Percentiles rank a stretch among this genome's conserved stretches.
Conservation (phyloP, 2,113 vertebrate species). For the Jacana jacana region DNA sequence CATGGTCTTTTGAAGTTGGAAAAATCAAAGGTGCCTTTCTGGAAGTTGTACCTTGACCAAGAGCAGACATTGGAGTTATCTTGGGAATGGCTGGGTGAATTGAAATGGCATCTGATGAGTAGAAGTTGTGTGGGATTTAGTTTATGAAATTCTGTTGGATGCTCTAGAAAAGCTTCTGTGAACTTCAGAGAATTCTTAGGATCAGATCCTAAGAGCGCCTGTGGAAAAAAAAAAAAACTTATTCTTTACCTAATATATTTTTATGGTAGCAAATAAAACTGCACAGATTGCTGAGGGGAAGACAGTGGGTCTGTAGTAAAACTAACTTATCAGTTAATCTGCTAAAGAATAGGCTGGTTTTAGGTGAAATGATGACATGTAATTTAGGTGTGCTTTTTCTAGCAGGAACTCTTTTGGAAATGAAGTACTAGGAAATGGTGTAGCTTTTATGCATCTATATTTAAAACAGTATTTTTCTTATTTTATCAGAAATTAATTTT, state of each 20-base stretch:
- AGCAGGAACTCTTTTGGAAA: not conserved
- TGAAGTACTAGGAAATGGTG: not conserved
- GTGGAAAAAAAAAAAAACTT: not conserved
- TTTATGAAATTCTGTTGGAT: not conserved
- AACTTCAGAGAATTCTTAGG: not conserved
- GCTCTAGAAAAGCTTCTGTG: not conserved
- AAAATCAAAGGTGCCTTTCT: not conserved
- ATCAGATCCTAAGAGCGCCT: not conserved
- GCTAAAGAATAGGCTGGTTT: not conserved
- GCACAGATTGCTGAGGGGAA: not conserved
- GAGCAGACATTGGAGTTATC: not conserved
- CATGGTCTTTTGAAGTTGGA: not conserved
- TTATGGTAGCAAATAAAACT: not conserved
- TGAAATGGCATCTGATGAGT: not conserved
- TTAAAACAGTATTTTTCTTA: not conserved
- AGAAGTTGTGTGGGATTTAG: not conserved
- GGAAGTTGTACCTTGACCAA: not conserved
- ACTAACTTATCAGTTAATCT: not conserved
- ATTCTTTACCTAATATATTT: not conserved
- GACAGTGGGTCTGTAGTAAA: not conserved
- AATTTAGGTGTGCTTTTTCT: not conserved
- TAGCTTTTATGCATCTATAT: not conserved
- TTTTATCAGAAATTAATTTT: not conserved
- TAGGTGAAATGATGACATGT: not conserved
- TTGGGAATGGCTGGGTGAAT: not conserved